These are phyloP conservation scores for Coecobrya sp. DNA, from an alignment of 2,888 invertebrate genomes.

Conservation along the genomic window DNA sequence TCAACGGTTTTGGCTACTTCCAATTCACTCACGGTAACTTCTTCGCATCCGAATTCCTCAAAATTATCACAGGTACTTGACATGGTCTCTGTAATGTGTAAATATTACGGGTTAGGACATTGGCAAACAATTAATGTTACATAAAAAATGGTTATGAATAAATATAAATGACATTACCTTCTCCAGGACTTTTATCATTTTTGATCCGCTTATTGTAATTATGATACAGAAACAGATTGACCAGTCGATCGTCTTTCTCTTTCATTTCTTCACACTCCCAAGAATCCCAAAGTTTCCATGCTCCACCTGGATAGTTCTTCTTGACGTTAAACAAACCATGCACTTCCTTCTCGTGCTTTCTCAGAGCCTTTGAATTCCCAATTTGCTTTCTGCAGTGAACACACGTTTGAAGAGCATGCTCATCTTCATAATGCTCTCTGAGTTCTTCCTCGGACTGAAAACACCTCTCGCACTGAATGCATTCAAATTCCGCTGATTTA, in stretches of 20 bases:
- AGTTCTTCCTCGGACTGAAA: slow-evolving; percentile 80
- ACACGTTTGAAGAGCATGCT: slow-evolving; percentile 83
- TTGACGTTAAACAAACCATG: slow-evolving; percentile 74
- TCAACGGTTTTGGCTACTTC: slow-evolving; percentile 49
- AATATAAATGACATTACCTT: slow-evolving; percentile 53
- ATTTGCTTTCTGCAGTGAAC: slow-evolving; percentile 78
- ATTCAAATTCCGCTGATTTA: slow-evolving; percentile 77
- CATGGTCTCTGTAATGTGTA: not conserved
- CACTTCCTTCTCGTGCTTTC: slow-evolving; percentile 75
- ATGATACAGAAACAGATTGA: slow-evolving; percentile 74
- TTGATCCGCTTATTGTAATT: slow-evolving; percentile 60
- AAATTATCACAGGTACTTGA: slow-evolving; percentile 44
- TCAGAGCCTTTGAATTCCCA: slow-evolving; percentile 63
- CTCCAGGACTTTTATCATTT: not conserved
- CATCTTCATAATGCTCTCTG: slow-evolving; percentile 80
- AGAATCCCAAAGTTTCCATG: slow-evolving; percentile 79
- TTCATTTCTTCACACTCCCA: slow-evolving; percentile 80
- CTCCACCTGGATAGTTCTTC: slow-evolving; percentile 80
- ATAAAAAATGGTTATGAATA: not conserved
- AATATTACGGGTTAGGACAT: not conserved
- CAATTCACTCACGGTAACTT: slow-evolving; percentile 50
- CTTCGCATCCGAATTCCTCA: slow-evolving; percentile 51
- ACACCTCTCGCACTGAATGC: slow-evolving; percentile 79
- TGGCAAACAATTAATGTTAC: not conserved
- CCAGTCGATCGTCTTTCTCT: slow-evolving; percentile 70